Base-by-base conservation (phyloP, 2,888 invertebrate genomes). In the Heliconius ismenius region DNA sequence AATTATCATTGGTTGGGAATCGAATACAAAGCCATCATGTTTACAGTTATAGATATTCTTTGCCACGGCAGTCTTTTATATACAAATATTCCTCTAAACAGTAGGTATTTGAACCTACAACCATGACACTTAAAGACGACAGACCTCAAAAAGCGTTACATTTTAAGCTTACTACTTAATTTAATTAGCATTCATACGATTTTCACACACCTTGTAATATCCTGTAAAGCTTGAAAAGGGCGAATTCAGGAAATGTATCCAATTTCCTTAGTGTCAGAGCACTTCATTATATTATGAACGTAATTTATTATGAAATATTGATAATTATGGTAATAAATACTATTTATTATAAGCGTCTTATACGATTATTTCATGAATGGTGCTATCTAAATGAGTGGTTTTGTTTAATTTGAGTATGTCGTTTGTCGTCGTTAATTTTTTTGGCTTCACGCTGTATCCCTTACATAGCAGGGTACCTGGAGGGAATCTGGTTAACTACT, bases 211-310 rank as follows among this genome's bases (percentile, higher is more conserved):
- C 73, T 70, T 36, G 58, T 76, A 76, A 76, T 74, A 62, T 76
- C 67, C 62, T 76, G 63, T 32, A 26, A 58, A 26, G 63, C 73
- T 67, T 73, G 68, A 74, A 78, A 80, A 81, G 80, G 78, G 77
- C 81, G 81, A 81, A 81, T 81, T 78, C 76, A 77, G 78, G 79
- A 81, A 80, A 80, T 79, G 78, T 74, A 78, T 80, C 78, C 81
- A 83, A 83, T 83, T 83, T 82, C 83, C 82, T 79, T 65, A 75
- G 81, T 82, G 83, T 81, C 83, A 79, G 68, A 75, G 75, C 75
- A 74, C 78, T 81, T 80, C 81, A 81, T 79, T 82, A 79, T 76
- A 49, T 18, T 49, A 65, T 80, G 79, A 81, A 81, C 79, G 26
- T 63, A 81, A 82, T 81, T 83, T 81, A 81, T 82, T 75, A 58